A percentile compares a stretch with the other conserved stretches of the same genome.
These are phyloP conservation scores for Petrolisthes manimaculis DNA, from an alignment of 2,888 invertebrate species.

Conservation along the genomic window DNA sequence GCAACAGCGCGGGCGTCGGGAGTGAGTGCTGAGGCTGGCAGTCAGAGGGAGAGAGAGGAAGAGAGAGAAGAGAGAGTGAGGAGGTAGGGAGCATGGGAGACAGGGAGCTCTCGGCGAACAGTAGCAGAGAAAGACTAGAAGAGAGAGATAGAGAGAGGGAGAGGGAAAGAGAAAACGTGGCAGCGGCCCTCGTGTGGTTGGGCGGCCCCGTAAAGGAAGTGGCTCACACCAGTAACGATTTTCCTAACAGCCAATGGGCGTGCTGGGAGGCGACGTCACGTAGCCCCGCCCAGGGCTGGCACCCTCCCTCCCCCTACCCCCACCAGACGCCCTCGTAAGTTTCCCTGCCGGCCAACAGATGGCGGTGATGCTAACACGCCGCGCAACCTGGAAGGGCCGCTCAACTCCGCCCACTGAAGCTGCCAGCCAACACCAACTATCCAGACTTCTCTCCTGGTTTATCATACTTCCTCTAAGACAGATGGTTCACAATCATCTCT, in stretches of 20 bases:
- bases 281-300: slow-evolving; percentile 47
- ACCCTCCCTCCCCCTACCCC: slow-evolving; percentile 38
- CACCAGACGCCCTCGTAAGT: slow-evolving; percentile 41
- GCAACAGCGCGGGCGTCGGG: slow-evolving; percentile 33
- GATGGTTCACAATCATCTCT: slow-evolving; percentile 50
- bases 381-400: slow-evolving; percentile 32
- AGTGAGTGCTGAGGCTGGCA: slow-evolving; percentile 20
- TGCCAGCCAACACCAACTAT: slow-evolving; percentile 30
- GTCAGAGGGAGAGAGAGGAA: slow-evolving; percentile 14
- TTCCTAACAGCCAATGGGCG: slow-evolving; percentile 60
- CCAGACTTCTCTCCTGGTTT: slow-evolving; percentile 31
- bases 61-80: slow-evolving; percentile 8
- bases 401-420: slow-evolving; percentile 37
- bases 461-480: slow-evolving; percentile 36
- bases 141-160: slow-evolving; percentile 41
- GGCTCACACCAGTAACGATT: slow-evolving; percentile 61
- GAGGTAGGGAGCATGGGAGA: slow-evolving; percentile 45
- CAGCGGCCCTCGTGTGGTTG: slow-evolving; percentile 45
- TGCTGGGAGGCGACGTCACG: slow-evolving; percentile 48
- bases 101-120: slow-evolving; percentile 50
- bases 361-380: slow-evolving; percentile 62
- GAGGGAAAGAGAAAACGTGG: slow-evolving; percentile 53
- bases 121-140: slow-evolving; percentile 56
- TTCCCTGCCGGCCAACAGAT: slow-evolving; percentile 56
- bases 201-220: slow-evolving; percentile 56